A percentile compares a stretch with the other conserved stretches of the same genome.
Conservation (phyloP, 2,113 vertebrate species). For the Atrichornis clamosus region DNA sequence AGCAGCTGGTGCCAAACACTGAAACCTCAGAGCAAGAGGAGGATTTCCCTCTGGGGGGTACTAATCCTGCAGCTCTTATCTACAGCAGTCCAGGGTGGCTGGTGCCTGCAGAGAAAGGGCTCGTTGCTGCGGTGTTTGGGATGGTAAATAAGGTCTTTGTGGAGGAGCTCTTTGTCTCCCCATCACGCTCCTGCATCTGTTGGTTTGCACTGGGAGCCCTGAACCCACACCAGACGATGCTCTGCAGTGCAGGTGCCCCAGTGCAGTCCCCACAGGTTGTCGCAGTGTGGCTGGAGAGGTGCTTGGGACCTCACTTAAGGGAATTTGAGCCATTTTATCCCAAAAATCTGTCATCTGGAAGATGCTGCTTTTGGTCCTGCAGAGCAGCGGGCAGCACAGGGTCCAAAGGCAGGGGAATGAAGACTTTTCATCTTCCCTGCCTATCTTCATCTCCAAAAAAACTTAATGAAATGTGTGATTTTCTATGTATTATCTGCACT, state of each 20-base stretch:
- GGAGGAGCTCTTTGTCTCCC: background rate
- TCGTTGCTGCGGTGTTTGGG: background rate
- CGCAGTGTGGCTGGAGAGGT: background rate
- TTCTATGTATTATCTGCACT: background rate
- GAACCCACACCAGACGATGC: fast-evolving
- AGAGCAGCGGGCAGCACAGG: fast-evolving
- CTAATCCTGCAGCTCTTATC: background rate
- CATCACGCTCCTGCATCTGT: fast-evolving
- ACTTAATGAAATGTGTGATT: background rate
- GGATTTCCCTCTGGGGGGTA: background rate
- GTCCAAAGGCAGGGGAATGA: background rate
- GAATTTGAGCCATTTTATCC: background rate
- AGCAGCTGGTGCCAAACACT: background rate
- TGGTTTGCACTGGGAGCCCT: background rate
- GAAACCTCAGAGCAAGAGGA: background rate
- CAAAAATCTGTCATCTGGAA: background rate
- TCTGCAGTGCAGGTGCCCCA: background rate
- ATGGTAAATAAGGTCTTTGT: background rate
- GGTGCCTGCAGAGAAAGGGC: background rate
- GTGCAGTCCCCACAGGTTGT: fast-evolving
- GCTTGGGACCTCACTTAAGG: background rate
- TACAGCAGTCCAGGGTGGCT: background rate
- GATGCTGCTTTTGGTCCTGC: background rate
- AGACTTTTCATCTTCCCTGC: background rate
- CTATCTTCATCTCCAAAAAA: background rate